Conservation (phyloP, 2,113 vertebrate genomes). For the Trogon melanurus region DNA sequence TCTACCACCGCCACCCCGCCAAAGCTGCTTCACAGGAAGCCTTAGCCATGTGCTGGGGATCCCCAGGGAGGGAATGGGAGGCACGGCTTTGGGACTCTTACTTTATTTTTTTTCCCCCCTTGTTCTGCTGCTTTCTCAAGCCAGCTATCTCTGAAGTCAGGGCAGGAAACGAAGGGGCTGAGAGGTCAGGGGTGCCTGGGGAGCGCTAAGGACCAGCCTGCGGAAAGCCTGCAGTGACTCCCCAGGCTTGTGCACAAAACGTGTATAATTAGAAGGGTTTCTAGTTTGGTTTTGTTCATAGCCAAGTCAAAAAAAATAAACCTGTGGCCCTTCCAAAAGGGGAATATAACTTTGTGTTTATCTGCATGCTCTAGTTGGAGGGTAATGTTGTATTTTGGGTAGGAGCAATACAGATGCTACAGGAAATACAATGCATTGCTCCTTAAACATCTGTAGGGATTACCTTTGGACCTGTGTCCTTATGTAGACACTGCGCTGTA, state of each 20-base stretch:
- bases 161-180: conserved; percentile 43
- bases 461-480: not conserved
- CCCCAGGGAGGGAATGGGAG: not conserved
- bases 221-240: not conserved
- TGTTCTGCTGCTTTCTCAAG: conserved; percentile 4
- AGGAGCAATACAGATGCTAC: not conserved
- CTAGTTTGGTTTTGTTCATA: not conserved
- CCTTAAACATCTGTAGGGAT: rapidly evolving
- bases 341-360: not conserved
- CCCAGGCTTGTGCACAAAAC: not conserved
- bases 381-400: not conserved
- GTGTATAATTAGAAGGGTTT: not conserved
- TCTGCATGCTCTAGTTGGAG: not conserved
- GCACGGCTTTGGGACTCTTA: not conserved
- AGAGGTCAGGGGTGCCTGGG: conserved; percentile 15
- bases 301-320: not conserved
- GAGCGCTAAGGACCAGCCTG: not conserved
- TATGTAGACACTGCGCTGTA: not conserved
- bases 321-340: not conserved
- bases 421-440: not conserved
- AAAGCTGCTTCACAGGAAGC: not conserved
- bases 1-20: too few relatives aligned
- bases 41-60: not conserved
- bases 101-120: not conserved
- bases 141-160: conserved; percentile 2